These are phyloP conservation scores for Perccottus glenii DNA, from an alignment of 2,113 vertebrate species.

Conservation along the genomic window DNA sequence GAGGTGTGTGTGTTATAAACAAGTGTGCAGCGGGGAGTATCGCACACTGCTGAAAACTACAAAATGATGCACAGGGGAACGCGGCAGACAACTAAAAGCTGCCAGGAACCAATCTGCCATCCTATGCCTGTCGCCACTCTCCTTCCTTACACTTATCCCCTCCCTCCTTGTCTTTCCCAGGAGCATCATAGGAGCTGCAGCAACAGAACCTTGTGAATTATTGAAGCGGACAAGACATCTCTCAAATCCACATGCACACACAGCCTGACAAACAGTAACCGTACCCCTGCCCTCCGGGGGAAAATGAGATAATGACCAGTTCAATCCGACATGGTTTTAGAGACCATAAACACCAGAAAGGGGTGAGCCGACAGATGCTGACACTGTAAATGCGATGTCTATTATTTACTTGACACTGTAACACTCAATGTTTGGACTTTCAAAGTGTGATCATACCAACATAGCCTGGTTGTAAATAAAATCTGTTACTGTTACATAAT, in stretches of 20 bases:
- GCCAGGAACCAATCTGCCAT: slow-evolving; percentile 37
- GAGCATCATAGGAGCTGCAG: slow-evolving; percentile 53
- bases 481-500: slow-evolving; percentile 24
- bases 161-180: neutral
- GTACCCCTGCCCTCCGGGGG: slow-evolving; percentile 52
- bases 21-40: slow-evolving; percentile 13
- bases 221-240: slow-evolving; percentile 70
- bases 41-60: slow-evolving; percentile 23
- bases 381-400: slow-evolving; percentile 43
- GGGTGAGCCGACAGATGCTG: slow-evolving; percentile 28
- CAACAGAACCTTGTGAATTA: slow-evolving; percentile 71
- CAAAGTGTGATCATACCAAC: slow-evolving; percentile 14
- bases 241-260: slow-evolving; percentile 47
- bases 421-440: slow-evolving; percentile 14
- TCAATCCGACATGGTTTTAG: slow-evolving; percentile 70
- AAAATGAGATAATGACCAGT: slow-evolving; percentile 72
- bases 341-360: slow-evolving; percentile 60
- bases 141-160: neutral
- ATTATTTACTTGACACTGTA: slow-evolving; percentile 40
- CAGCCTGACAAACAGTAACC: slow-evolving; percentile 54
- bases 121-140: slow-evolving; percentile 15
- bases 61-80: slow-evolving; percentile 41
- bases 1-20: slow-evolving; percentile 40
- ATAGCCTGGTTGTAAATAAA: slow-evolving; percentile 18
- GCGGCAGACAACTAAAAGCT: slow-evolving; percentile 40